Percentiles rank a stretch among this genome's conserved stretches.
These are phyloP conservation scores for Icerya purchasi DNA, from an alignment of 2,888 invertebrate genomes.

Conservation along the genomic window DNA sequence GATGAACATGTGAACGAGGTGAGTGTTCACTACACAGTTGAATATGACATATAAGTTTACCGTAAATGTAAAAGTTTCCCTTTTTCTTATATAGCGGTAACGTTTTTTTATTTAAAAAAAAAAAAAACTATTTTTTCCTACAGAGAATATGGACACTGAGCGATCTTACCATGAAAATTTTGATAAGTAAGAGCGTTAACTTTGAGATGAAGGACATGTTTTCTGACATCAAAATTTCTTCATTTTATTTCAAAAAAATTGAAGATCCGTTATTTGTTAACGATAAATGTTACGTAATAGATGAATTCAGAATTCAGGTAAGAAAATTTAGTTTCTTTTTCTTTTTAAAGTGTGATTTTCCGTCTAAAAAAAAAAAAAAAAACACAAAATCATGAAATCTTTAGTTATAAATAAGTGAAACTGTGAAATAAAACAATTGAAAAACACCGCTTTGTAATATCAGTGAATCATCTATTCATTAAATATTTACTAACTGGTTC, in stretches of 20 bases:
- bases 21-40: slow-evolving; percentile 23
- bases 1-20: slow-evolving; percentile 67
- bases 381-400: too few relatives aligned
- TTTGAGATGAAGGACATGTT: slow-evolving; percentile 81
- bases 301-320: neutral
- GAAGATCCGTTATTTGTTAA: slow-evolving; percentile 39
- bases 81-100: neutral
- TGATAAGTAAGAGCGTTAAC: slow-evolving; percentile 64
- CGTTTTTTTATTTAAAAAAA: neutral
- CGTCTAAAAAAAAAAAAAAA: neutral
- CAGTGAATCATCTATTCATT: too few relatives aligned
- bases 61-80: neutral
- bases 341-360: neutral
- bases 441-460: too few relatives aligned
- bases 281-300: slow-evolving; percentile 35
- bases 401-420: too few relatives aligned
- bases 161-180: slow-evolving; percentile 78
- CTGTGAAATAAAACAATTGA: too few relatives aligned
- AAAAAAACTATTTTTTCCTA: slow-evolving; percentile 16
- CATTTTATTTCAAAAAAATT: slow-evolving; percentile 70
- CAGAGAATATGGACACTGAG: slow-evolving; percentile 94
- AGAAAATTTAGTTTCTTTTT: neutral
- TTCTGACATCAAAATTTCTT: slow-evolving; percentile 63
- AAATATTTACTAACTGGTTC: too few relatives aligned
- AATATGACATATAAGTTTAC: neutral